Percentiles rank a stretch among this genome's conserved stretches.
Evolutionary conservation across 2,888 invertebrate genomes (phyloP).

Genomic region (Mesorhabditis spiculigera): DNA sequence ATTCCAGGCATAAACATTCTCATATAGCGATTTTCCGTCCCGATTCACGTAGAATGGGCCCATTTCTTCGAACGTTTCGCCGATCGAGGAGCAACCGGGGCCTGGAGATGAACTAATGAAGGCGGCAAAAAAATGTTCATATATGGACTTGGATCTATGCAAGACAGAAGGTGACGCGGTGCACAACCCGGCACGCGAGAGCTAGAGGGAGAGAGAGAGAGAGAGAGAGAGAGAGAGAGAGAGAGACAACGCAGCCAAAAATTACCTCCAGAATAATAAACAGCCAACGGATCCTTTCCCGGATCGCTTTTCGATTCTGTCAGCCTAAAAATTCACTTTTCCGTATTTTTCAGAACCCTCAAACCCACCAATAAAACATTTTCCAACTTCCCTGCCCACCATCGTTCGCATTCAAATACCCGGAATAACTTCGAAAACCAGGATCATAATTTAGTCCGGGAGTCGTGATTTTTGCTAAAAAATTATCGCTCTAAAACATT

Average conservation of each 20-base stretch:
- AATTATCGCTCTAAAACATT: no score
- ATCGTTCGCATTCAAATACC: slow-evolving; percentile 59
- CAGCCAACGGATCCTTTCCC: slow-evolving; percentile 59
- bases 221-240: no score
- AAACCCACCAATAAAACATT: slow-evolving; percentile 61
- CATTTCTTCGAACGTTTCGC: slow-evolving; percentile 48
- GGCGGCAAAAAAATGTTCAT: no score
- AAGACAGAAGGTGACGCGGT: no score
- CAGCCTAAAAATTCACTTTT: slow-evolving; percentile 55
- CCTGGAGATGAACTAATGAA: neutral
- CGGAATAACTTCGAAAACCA: slow-evolving; percentile 61
- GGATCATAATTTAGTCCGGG: no score
- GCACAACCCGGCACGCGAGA: no score
- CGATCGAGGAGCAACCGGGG: slow-evolving; percentile 36
- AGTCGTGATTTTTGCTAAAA: no score
- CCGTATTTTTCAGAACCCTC: neutral
- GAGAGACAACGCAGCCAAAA: neutral
- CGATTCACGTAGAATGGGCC: slow-evolving; percentile 60
- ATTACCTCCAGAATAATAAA: slow-evolving; percentile 62
- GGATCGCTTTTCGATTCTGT: slow-evolving; percentile 60
- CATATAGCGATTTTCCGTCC: slow-evolving; percentile 47
- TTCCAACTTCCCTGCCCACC: slow-evolving; percentile 47
- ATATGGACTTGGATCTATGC: no score
- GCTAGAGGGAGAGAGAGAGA: no score
- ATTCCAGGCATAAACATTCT: slow-evolving; percentile 58